Evolutionary conservation across 2,113 vertebrate genomes (phyloP), one percentile per base, ranked within the genome.

Genomic region (Fulica atra): DNA sequence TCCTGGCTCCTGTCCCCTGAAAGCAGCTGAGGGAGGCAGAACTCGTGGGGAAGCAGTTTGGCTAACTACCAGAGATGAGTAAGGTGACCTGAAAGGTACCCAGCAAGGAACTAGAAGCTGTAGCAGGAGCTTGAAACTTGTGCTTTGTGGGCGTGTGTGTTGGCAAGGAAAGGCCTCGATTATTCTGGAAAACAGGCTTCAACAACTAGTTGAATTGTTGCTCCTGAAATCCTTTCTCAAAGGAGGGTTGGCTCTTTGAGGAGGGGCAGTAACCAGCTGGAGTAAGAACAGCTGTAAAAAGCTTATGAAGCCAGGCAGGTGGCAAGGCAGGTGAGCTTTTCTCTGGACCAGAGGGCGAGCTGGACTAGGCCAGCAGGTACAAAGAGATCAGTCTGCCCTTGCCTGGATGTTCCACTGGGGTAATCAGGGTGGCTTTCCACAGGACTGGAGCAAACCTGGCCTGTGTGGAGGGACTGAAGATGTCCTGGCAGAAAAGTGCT

Each of bases 381-480:
- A 21, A 35, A 54, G 24, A 60, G 19, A 33, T 44, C 26, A 38
- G 44, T 5, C 0, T 1, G 57, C 15, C 35, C 64, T 77, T 60
- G 57, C 40, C 19, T 9, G 15, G 17, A 6, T 3, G 8, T 26
- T 53, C n/a, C 53, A 23, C 10, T 0, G 0, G 19, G 19, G 17
- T 40, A 12, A 26, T 33, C 35, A 31, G 17, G 59, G 26, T 4
- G 18, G 4, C 56, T 44, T 61, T 73, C 20, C 38, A 16, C 24
- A 36, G 53, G 42, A 16, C 42, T 38, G 23, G 35, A 51, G 24
- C n/a, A 71, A 48, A 66, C 42, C 46, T 29, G n/a, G 9, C 64
- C 53, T 61, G 42, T 42, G 25, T 46, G 68, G 81, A 50, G 24
- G 18, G 13, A 44, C 20, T 14, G 10, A 91, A 46, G 1, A 4